phyloP scores from a whole-genome alignment of 2,113 vertebrate genomes.

The Thunnus maccoyii region DNA sequence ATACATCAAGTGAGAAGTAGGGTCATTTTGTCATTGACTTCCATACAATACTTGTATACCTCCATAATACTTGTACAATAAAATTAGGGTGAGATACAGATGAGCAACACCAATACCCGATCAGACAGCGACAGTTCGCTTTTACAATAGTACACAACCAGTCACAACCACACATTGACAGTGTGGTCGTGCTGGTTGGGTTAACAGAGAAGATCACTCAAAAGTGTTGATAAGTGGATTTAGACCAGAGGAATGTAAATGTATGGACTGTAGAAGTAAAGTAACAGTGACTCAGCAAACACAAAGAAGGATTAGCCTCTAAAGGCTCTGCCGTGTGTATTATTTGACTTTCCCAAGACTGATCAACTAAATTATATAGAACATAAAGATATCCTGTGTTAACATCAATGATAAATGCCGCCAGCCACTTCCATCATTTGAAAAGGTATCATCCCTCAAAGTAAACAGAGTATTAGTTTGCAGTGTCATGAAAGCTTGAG shows the following conservation, averaged over 20 bases:
- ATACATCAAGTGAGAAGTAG: too few species aligned
- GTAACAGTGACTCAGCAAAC: not conserved
- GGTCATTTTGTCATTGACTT: too few species aligned
- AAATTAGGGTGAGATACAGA: too few species aligned
- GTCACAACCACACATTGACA: not conserved
- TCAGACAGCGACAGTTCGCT: not conserved
- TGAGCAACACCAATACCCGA: not conserved
- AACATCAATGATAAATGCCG: not conserved
- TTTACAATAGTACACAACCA: not conserved
- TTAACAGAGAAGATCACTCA: not conserved
- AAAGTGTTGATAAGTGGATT: not conserved
- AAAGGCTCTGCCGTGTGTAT: not conserved
- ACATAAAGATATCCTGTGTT: not conserved
- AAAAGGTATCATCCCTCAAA: slow-evolving; percentile 26
- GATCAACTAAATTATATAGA: not conserved
- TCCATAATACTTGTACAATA: too few species aligned
- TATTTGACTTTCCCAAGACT: not conserved
- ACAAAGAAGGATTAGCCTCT: not conserved
- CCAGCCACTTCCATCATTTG: not conserved
- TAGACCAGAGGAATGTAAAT: not conserved
- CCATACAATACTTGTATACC: too few species aligned
- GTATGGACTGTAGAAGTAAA: not conserved
- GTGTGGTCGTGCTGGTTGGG: not conserved
- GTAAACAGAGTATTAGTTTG: slow-evolving; percentile 44
- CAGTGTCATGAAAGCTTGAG: slow-evolving; percentile 36